A percentile compares a stretch with the other conserved stretches of the same genome.
phyloP scores from a whole-genome alignment of 2,113 vertebrate genomes.

The Hippopotamus amphibius region DNA sequence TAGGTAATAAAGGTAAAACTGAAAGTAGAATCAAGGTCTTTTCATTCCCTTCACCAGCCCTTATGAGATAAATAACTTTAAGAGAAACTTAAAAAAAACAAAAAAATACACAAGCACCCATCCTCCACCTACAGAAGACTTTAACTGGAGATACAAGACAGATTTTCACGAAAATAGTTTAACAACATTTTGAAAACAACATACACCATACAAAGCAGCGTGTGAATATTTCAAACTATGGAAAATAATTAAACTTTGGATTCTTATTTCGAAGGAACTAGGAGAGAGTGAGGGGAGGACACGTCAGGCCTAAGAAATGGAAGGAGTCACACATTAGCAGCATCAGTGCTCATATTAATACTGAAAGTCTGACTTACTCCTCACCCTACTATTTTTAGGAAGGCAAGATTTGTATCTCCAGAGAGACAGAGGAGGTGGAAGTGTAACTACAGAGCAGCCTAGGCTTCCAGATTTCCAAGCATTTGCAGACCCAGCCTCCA shows the following conservation, averaged over 20 bases:
- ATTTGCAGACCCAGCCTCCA: not conserved
- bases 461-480: not conserved
- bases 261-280: not conserved
- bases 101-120: not conserved
- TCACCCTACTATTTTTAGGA: not conserved
- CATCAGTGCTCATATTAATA: not conserved
- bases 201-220: not conserved
- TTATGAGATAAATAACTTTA: not conserved
- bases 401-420: slow-evolving; percentile 23
- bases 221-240: not conserved
- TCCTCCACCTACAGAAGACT: not conserved
- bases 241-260: not conserved
- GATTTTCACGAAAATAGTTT: not conserved
- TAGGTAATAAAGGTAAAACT: not conserved
- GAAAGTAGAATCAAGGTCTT: not conserved
- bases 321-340: not conserved
- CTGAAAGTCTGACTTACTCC: not conserved
- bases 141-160: not conserved
- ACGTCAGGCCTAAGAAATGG: slow-evolving; percentile 5
- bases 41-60: not conserved
- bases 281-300: not conserved
- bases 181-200: slow-evolving; percentile 7
- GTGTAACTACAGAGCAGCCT: not conserved
- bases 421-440: slow-evolving; percentile 1
- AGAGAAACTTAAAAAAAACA: not conserved